A percentile compares a stretch with the other conserved stretches of the same genome.
Conservation (phyloP, 2,888 invertebrate species). For the Tillus elongatus region DNA sequence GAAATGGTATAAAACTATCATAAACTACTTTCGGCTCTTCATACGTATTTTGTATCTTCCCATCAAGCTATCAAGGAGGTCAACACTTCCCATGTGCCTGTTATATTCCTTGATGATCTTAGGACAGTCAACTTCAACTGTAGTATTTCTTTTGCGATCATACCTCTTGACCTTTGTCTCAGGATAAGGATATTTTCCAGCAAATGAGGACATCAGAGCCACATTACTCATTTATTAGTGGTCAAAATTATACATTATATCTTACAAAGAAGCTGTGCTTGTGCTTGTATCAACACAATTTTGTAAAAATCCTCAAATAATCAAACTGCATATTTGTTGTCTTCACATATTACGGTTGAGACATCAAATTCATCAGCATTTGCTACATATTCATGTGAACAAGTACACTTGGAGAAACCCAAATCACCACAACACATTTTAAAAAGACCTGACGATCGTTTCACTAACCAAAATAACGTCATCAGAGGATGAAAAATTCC, state of each 20-base stretch:
- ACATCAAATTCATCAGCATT: slow-evolving; percentile 11
- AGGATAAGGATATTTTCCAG: slow-evolving; percentile 10
- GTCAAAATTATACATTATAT: too few species aligned
- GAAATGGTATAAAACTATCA: slow-evolving; percentile 19
- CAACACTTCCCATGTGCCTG: slow-evolving; percentile 18
- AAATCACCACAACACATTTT: too few species aligned
- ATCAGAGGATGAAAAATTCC: too few species aligned
- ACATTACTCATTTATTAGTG: too few species aligned
- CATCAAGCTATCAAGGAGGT: slow-evolving; percentile 16
- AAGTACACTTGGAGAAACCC: too few species aligned
- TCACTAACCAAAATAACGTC: too few species aligned
- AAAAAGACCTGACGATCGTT: too few species aligned
- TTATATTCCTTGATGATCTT: slow-evolving; percentile 10
- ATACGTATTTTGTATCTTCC: slow-evolving; percentile 15
- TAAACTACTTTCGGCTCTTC: slow-evolving; percentile 17
- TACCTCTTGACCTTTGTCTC: slow-evolving; percentile 9
- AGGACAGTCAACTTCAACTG: slow-evolving; percentile 12
- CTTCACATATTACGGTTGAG: slow-evolving; percentile 14
- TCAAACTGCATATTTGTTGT: slow-evolving; percentile 33
- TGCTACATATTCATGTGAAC: too few species aligned
- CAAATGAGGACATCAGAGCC: slow-evolving; percentile 13
- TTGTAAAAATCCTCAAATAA: too few species aligned
- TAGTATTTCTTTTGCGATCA: too few species aligned
- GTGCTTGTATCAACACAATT: too few species aligned
- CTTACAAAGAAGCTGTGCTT: too few species aligned